Base-by-base conservation (phyloP, 2,888 invertebrate species). In the Falcaria lacertinaria region DNA sequence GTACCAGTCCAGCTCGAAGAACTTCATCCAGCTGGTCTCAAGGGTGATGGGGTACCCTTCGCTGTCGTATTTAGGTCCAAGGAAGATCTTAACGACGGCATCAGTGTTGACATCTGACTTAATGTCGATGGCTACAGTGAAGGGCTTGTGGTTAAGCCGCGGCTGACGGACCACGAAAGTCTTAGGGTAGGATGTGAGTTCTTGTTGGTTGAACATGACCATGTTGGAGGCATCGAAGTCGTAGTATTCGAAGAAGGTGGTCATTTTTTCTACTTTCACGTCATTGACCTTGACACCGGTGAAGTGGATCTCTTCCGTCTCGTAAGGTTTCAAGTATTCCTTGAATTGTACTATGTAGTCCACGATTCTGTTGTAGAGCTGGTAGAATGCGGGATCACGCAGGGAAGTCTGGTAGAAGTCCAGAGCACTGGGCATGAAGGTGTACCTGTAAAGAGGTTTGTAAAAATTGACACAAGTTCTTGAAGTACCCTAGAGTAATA, bases 301-400 rank as follows among this genome's bases (percentile, higher is more conserved):
- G 67, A 89, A 93, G 41, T 74, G 65, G 14, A 93, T 82, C 56
- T 91, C 87, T 14, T 91, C 84, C 44, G 89, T 72, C 40, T 84
- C 89, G 83, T 94, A 94, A 0, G 91, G 89, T 6, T 84, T 72
- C 40, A 92, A 69, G 60, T 88, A 86, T 52, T 88, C 69, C 69
- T 93, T 93, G 88, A 91, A 93, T 48, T 91, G 90, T 60, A 89
- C 78, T 74, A 92, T 90, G 61, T 89, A 90, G 41, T 86, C 73
- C 42, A 91, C 54, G 60, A 93, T 87, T 57, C 91, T 91, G 75
- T 92, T 91, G 80, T 92, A 92, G 43, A 94, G 75, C 50, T 92
- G 91, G 76, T 92, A 95, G 91, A 93, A 94, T 28, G 91, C 90
- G 15, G 94, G 94, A 72, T 95, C 94, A 51, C 94, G 92, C 58